Evolutionary conservation across 2,888 invertebrate genomes (phyloP), one percentile per base, ranked within the genome.

Genomic region (Epinotia ramella): DNA sequence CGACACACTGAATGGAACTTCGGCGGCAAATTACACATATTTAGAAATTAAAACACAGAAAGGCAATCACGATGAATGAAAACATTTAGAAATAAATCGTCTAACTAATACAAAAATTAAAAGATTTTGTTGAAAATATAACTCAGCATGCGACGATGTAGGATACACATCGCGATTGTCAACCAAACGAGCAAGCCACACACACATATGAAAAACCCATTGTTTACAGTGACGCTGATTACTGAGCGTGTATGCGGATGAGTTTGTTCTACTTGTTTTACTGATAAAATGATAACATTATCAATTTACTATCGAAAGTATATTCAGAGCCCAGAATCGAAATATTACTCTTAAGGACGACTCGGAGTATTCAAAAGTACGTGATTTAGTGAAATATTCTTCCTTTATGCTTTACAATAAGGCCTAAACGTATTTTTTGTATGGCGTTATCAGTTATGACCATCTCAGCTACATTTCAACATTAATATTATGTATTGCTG

Each of bases 1-100:
- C 97, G 97, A 97, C 97, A 97, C 95, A 98, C 96, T 96, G 97
- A 97, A 96, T 97, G 97, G 96, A 97, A 97, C 96, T 97, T 97
- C 96, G 96, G 96, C 96, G 97, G 97, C 96, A 97, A 97, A 96
- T 96, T 96, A 96, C 97, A 97, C 97, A 97, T 97, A 96, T 96
- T 97, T 96, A 95, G 94, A 93, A 94, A 94, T 89, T 87, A 94
- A 92, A 93, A 92, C 86, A 87, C 86, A 92, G 91, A 91, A 95
- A 94, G 87, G 87, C 88, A 86, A 87, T 88, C 93, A 92, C 94
- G 89, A 94, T 85, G 86, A 91, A 92, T 90, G 92, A 92, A 92
- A 93, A 93, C 94, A 94, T 94, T 93, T 92, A 94, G 93, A 94
- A 93, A 93, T 89, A 80, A 93, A 92, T 91, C 91, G 87, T 89